Evolutionary conservation across 2,888 invertebrate species (phyloP), one percentile per base, ranked within the genome.

Genomic region (Athripsodes cinereus): DNA sequence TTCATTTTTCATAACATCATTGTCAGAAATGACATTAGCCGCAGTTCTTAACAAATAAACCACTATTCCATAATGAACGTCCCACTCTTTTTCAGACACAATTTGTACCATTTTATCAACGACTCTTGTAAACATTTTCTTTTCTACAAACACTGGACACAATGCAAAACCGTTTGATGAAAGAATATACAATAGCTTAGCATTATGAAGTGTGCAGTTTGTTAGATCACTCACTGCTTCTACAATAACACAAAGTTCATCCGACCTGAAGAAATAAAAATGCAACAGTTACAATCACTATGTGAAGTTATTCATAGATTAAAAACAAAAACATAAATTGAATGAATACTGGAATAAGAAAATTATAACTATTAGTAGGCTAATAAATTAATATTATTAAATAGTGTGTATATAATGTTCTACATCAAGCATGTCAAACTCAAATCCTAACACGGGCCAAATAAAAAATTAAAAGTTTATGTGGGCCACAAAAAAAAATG

Each of bases 31-130:
- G 18, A 61, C 22, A 53, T 61, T 61, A 21, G 61, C 61, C 8
- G 58, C 56, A n/a, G 55, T 57, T 35, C 58, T 59, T 13, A 61
- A 31, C 46, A 56, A 35, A 22, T 54, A 56, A 44, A 53, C 50
- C 8, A 59, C 40, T n/a, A 19, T 22, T 2, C 48, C 19, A 16
- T 53, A 6, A 11, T 34, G 13, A 1, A 20, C 31, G n/a, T 57
- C 53, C 52, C 52, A 57, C 18, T 57, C 21, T 19, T 47, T 47
- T 6, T 47, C 18, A 16, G 34, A 22, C 22, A n/a, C 21, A 19
- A 20, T 3, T 10, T 20, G 18, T 8, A 57, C 48, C 20, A 57
- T 16, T 22, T 57, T 22, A 8, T 13, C 47, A 13, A 48, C 5
- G 8, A 52, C 10, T 52, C 31, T 52, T 3, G 31, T 52, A 21